A percentile compares a stretch with the other conserved stretches of the same genome.
Conservation (phyloP, 53 echinoderm and acorn worm genomes). For the Holothuria leucospilota region DNA sequence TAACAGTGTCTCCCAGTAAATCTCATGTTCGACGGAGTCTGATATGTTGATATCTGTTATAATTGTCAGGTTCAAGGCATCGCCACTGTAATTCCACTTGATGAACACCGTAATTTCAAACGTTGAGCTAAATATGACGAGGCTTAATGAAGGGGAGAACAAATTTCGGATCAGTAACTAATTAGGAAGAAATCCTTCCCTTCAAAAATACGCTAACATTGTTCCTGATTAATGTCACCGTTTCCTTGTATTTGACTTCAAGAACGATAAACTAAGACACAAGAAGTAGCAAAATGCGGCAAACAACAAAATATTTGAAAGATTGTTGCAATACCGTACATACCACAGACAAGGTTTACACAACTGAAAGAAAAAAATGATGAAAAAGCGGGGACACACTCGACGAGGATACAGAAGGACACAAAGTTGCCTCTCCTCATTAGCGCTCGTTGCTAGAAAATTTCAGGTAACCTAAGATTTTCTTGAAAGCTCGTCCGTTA, state of each 20-base stretch:
- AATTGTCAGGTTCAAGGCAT: no score
- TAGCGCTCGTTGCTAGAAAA: no score
- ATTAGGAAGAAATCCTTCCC: neutral
- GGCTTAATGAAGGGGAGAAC: neutral
- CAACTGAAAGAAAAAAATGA: neutral
- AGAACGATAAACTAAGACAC: neutral
- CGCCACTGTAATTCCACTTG: conserved; percentile 5
- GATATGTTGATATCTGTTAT: no score
- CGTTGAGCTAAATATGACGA: conserved; percentile 5
- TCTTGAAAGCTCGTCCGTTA: no score
- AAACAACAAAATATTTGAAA: no score
- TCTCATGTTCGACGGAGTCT: no score
- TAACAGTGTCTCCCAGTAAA: neutral
- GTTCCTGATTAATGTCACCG: neutral
- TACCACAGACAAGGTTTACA: neutral
- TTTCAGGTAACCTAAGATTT: no score
- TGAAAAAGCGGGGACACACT: no score
- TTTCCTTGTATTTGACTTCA: neutral
- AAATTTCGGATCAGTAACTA: conserved; percentile 9
- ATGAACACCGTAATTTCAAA: conserved; percentile 18
- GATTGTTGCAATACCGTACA: neutral
- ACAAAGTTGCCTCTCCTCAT: no score
- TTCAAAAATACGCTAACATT: neutral
- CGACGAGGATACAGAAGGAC: no score
- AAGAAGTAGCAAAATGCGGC: conserved; percentile 12